Conservation (phyloP, 2,113 vertebrate genomes). For the Prinia subflava region DNA sequence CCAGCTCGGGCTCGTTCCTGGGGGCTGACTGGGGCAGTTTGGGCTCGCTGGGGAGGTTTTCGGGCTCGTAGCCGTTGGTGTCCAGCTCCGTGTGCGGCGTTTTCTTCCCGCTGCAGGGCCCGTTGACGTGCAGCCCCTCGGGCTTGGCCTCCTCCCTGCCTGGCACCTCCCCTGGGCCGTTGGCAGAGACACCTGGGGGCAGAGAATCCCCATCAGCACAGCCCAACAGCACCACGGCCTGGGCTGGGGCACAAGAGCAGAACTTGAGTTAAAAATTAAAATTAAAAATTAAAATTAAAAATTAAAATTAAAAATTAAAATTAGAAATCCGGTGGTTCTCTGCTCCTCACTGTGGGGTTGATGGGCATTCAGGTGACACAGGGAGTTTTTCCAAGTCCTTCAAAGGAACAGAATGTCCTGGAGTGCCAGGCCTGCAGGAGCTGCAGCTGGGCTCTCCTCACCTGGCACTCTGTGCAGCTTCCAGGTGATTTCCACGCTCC, state of each 20-base stretch:
- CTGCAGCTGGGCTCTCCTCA: neutral
- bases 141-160: conserved; percentile 72
- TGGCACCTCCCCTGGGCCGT: conserved; percentile 66
- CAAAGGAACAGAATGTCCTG: fast-evolving
- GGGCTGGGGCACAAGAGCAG: too few species aligned
- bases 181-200: conserved; percentile 76
- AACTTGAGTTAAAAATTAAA: neutral
- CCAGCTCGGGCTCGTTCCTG: conserved; percentile 67
- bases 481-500: neutral
- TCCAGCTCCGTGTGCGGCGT: conserved; percentile 72
- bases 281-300: too few species aligned
- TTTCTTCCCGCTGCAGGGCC: conserved; percentile 72
- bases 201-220: neutral
- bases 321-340: neutral
- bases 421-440: neutral
- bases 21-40: conserved; percentile 63
- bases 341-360: neutral
- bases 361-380: too few species aligned
- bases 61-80: conserved; percentile 82
- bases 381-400: neutral
- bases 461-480: neutral
- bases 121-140: conserved; percentile 77
- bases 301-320: neutral
- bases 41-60: conserved; percentile 68
- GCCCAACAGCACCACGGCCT: neutral